Conservation (phyloP, 2,113 vertebrate species). For the Entomyzon cyanotis region DNA sequence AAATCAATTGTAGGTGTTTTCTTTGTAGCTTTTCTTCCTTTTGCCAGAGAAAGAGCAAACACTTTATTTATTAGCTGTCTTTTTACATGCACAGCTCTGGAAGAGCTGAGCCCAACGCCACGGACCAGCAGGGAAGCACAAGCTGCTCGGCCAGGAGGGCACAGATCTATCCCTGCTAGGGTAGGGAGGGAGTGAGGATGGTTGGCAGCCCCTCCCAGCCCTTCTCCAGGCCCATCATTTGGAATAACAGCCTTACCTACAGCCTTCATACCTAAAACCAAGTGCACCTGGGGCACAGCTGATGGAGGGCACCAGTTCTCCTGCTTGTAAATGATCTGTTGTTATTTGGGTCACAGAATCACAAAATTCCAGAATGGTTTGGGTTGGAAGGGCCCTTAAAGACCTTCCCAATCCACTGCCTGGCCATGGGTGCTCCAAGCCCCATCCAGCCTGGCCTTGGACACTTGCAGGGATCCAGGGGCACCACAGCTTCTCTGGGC, state of each 20-base stretch:
- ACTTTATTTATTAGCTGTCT: background rate
- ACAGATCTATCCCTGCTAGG: background rate
- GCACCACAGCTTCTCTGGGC: background rate
- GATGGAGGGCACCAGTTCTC: fast-evolving
- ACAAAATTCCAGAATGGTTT: background rate
- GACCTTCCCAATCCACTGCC: too few species aligned
- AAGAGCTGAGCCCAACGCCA: background rate
- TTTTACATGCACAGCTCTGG: background rate
- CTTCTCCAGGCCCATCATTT: background rate
- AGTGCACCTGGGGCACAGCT: fast-evolving
- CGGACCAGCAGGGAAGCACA: background rate
- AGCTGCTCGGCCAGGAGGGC: background rate
- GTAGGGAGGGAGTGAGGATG: background rate
- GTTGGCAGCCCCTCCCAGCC: background rate
- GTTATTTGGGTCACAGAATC: background rate
- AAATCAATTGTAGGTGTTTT: slow-evolving; percentile 31
- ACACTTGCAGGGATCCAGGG: background rate
- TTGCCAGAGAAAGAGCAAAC: slow-evolving; percentile 35
- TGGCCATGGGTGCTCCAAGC: background rate
- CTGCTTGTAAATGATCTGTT: fast-evolving
- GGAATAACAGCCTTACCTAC: background rate
- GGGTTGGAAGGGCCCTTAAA: background rate
- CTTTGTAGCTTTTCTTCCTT: slow-evolving; percentile 9
- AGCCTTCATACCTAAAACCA: fast-evolving
- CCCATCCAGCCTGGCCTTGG: background rate